phyloP scores from a whole-genome alignment of 2,113 vertebrate species.

The Antechinus stuartii region DNA sequence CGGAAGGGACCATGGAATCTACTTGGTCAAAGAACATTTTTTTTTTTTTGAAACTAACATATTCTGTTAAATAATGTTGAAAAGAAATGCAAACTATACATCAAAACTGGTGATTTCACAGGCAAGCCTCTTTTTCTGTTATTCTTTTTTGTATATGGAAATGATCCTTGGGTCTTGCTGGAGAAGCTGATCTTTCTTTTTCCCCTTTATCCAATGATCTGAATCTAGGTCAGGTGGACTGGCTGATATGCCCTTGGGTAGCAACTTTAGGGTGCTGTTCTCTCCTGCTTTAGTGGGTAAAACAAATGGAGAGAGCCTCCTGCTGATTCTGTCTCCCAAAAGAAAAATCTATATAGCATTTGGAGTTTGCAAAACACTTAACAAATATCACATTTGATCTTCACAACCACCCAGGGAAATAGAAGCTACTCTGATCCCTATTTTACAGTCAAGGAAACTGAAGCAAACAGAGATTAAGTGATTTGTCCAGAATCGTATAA shows the following conservation, averaged over 20 bases:
- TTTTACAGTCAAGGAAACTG: not conserved
- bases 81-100: not conserved
- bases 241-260: conserved; percentile 97
- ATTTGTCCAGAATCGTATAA: not conserved
- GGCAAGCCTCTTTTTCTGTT: not conserved
- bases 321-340: conserved; percentile 79
- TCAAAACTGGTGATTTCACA: not conserved
- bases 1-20: not conserved
- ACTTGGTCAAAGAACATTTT: not conserved
- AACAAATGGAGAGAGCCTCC: conserved; percentile 87
- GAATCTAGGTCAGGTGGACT: conserved; percentile 97
- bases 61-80: not conserved
- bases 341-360: not conserved
- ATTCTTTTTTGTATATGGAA: not conserved
- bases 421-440: not conserved
- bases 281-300: conserved; percentile 89
- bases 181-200: conserved; percentile 96
- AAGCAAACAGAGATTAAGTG: not conserved
- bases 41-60: not conserved
- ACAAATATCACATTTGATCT: not conserved
- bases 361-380: not conserved
- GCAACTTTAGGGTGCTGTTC: conserved; percentile 93
- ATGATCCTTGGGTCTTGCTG: conserved; percentile 90
- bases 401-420: not conserved
- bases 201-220: conserved; percentile 98